These are phyloP conservation scores for Spodoptera littoralis DNA, from an alignment of 2,888 invertebrate genomes.

Conservation along the genomic window DNA sequence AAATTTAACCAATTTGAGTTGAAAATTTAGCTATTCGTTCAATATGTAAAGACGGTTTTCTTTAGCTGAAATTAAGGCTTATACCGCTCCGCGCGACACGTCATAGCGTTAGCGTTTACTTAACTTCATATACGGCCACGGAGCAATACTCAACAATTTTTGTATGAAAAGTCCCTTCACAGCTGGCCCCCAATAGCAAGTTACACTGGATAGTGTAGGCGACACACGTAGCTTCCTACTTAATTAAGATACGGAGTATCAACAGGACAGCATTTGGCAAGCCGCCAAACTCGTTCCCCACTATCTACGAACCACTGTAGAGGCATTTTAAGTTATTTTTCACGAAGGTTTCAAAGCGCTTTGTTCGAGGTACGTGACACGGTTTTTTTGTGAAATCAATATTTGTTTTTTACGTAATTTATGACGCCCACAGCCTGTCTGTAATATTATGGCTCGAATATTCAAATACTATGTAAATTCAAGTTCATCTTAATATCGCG, in stretches of 20 bases:
- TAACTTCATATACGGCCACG: constrained; percentile 14
- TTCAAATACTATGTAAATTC: too few species aligned
- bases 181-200: constrained; percentile 4
- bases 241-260: constrained; percentile 58
- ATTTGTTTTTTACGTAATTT: constrained; percentile 27
- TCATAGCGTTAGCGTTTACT: not conserved
- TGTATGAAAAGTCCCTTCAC: constrained; percentile 21
- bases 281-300: constrained; percentile 47
- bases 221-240: constrained; percentile 49
- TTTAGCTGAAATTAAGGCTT: too few species aligned
- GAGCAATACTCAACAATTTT: constrained; percentile 19
- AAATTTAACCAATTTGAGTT: too few species aligned
- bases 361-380: constrained; percentile 46
- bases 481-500: too few species aligned
- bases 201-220: constrained; percentile 16
- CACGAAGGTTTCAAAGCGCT: constrained; percentile 34
- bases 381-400: constrained; percentile 48
- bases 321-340: constrained; percentile 54
- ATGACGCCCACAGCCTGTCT: not conserved
- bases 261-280: constrained; percentile 56
- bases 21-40: too few species aligned
- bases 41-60: too few species aligned
- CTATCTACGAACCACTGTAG: constrained; percentile 46
- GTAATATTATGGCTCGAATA: too few species aligned
- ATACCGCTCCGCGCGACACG: too few species aligned